Evolutionary conservation across 2,113 vertebrate genomes (phyloP), one percentile per base, ranked within the genome.

Genomic region (Lonchura striata): DNA sequence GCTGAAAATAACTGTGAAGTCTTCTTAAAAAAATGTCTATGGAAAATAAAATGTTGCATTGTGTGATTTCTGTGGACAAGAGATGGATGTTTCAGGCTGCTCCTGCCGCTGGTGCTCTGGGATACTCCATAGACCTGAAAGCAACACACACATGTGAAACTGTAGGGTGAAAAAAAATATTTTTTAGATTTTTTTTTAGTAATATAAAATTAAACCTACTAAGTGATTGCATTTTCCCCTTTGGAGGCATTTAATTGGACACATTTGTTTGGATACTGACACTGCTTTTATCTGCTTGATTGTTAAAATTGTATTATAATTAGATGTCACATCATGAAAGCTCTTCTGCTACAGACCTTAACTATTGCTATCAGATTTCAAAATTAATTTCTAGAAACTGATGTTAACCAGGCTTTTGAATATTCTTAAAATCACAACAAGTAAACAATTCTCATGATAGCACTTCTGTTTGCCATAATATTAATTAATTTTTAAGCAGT

Each of bases 311-410:
- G 44, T 88, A 50, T 96, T 95, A 71, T 93, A 96, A 97, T 96
- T 96, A 88, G 86, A 70, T 97, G 74, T 86, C 80, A 94, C 44
- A 75, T 87, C 56, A 91, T 88, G 92, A 97, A 97, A 96, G 44
- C 64, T 91, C 56, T 87, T 89, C 80, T 97, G 91, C 82, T 57
- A 82, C 78, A 75, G 90, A 61, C 54, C 95, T 95, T 89, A 88
- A 80, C 70, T 81, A 35, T 72, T 95, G 47, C 74, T 93, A 96
- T 77, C 79, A 50, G 79, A 96, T 90, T 95, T 93, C 88, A 90
- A 89, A 97, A 94, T 95, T 87, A 96, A 92, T 97, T 97, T 71
- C 82, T 65, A 87, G 71, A 96, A 96, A 27, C 71, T 90, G 86
- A 94, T 93, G 50, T 66, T 94, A 95, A 70, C 65, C 71, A 68